Conservation (phyloP, 2,888 invertebrate genomes). For the Eristalis tenax region DNA sequence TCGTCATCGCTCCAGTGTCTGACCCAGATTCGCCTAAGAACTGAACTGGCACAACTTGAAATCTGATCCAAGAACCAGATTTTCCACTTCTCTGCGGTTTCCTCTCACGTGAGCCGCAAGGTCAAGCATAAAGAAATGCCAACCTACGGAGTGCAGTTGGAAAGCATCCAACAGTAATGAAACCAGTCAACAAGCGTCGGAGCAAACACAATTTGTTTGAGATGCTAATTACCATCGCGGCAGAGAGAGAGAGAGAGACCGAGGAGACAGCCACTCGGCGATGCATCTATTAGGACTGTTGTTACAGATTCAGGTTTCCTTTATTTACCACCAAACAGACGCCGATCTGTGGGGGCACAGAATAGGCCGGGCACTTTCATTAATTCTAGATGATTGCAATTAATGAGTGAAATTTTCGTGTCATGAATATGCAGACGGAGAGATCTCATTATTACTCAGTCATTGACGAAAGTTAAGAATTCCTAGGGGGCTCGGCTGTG, state of each 20-base stretch:
- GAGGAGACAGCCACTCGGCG: neutral
- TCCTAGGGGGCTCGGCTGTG: neutral
- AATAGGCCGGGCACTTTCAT: neutral
- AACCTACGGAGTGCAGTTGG: neutral
- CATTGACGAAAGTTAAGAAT: slow-evolving; percentile 3
- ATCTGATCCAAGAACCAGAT: slow-evolving; percentile 2
- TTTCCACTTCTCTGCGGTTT: neutral
- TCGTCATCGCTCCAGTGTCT: neutral
- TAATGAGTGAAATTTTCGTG: slow-evolving; percentile 40
- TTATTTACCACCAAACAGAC: neutral
- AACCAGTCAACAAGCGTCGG: neutral
- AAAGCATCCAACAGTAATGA: neutral
- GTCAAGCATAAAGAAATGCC: slow-evolving; percentile 25
- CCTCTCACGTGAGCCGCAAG: slow-evolving; percentile 5
- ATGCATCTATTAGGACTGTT: neutral
- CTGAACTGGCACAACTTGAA: neutral
- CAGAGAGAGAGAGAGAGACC: neutral
- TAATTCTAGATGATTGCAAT: slow-evolving; percentile 30
- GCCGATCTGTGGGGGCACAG: neutral
- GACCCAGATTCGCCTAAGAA: slow-evolving; percentile 4
- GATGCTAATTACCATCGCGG: neutral
- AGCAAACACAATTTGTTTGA: neutral
- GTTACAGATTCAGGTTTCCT: neutral
- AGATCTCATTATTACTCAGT: slow-evolving; percentile 9
- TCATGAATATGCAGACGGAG: slow-evolving; percentile 31